These are phyloP conservation scores for Argya squamiceps DNA, from an alignment of 2,797 vertebrate genomes.

Conservation along the genomic window DNA sequence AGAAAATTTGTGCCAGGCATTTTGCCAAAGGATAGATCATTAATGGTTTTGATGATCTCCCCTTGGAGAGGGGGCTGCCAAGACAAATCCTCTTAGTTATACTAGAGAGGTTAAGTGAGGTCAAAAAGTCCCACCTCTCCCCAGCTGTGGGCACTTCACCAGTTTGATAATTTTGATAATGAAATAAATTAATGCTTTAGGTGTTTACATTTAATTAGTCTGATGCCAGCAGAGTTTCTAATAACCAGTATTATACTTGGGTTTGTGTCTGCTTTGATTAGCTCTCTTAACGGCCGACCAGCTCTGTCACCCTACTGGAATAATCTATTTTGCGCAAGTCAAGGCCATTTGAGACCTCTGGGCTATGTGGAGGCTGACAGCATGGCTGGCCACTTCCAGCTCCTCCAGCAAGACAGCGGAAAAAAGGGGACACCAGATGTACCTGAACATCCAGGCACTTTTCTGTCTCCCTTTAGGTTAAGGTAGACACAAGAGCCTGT, in stretches of 20 bases:
- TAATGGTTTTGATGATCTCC: conserved; percentile 51
- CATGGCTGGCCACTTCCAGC: background rate
- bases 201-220: conserved; percentile 59
- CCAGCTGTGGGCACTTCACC: conserved; percentile 32
- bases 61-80: conserved; percentile 47
- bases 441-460: conserved; percentile 12
- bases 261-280: conserved; percentile 44
- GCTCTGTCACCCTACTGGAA: conserved; percentile 38
- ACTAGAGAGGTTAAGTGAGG: conserved; percentile 63
- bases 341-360: conserved; percentile 41
- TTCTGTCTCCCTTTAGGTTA: background rate
- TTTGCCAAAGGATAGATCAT: conserved; percentile 48
- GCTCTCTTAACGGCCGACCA: background rate
- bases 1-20: conserved; percentile 34
- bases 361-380: background rate
- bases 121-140: conserved; percentile 60
- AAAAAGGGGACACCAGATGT: background rate
- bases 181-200: conserved; percentile 55
- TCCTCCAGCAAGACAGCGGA: background rate
- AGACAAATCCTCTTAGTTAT: conserved; percentile 61
- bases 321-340: conserved; percentile 53
- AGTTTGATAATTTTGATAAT: conserved; percentile 50
- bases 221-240: conserved; percentile 40
- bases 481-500: background rate
- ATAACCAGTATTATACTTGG: conserved; percentile 23